Evolutionary conservation across 2,888 invertebrate species (phyloP).

Genomic region (Iphiclides podalirius): DNA sequence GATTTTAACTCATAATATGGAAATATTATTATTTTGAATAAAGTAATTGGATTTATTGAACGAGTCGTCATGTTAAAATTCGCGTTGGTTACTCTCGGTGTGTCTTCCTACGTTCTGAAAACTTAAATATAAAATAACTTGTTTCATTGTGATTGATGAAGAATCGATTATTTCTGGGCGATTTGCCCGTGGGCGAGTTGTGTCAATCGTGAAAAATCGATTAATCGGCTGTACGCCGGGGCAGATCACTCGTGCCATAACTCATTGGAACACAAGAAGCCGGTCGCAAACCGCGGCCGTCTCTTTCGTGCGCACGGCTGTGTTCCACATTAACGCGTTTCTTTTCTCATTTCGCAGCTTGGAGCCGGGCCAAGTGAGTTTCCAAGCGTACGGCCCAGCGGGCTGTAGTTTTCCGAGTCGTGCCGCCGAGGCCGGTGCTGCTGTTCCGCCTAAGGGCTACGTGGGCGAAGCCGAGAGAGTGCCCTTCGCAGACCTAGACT

Average conservation of each 20-base stretch:
- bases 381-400: constrained; percentile 74
- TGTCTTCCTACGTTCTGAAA: no score
- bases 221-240: constrained; percentile 64
- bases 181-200: constrained; percentile 56
- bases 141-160: no score
- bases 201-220: constrained; percentile 70
- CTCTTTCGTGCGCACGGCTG: constrained; percentile 69
- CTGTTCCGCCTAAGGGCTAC: constrained; percentile 51
- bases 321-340: constrained; percentile 71
- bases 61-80: no score
- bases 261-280: constrained; percentile 70
- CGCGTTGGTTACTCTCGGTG: no score
- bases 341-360: constrained; percentile 81
- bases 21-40: no score
- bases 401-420: constrained; percentile 77
- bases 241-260: constrained; percentile 72
- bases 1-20: no score
- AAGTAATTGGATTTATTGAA: no score
- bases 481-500: constrained; percentile 57
- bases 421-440: constrained; percentile 72
- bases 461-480: constrained; percentile 58
- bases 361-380: constrained; percentile 80
- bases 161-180: constrained; percentile 60
- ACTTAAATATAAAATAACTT: no score
- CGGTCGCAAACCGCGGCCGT: constrained; percentile 60